A percentile compares a stretch with the other conserved stretches of the same genome.
Evolutionary conservation across 2,113 vertebrate genomes (phyloP).

Genomic region (Glaucomys volans): DNA sequence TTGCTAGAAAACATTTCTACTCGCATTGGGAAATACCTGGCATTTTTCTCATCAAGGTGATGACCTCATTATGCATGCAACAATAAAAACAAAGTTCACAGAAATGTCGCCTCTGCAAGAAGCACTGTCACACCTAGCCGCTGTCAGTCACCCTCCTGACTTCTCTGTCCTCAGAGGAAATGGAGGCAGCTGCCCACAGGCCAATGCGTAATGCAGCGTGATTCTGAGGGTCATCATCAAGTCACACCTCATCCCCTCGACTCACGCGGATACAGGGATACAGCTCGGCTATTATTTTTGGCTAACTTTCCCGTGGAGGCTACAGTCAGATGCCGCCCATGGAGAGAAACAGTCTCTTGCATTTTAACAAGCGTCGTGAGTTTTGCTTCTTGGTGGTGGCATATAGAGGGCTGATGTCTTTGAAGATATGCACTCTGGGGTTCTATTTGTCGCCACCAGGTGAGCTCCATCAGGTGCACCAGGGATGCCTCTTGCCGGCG

Average conservation of each 20-base stretch:
- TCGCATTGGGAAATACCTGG: background rate
- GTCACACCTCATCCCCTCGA: background rate
- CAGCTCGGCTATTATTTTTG: background rate
- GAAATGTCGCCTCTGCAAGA: background rate
- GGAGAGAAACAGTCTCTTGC: constrained; percentile 7
- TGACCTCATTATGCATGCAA: background rate
- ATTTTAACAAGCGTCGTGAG: background rate
- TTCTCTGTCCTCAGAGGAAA: background rate
- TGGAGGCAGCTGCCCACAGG: background rate
- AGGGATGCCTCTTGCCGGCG: background rate
- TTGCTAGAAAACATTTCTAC: background rate
- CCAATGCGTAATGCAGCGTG: background rate
- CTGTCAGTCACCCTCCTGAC: background rate
- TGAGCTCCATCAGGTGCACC: background rate
- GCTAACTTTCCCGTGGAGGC: constrained; percentile 15
- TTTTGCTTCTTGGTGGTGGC: background rate
- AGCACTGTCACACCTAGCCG: background rate
- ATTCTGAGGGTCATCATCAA: constrained; percentile 2
- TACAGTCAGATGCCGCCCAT: background rate
- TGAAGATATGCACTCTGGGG: background rate
- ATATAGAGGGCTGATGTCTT: background rate
- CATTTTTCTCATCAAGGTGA: background rate
- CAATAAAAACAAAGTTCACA: background rate
- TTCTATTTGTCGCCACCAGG: background rate
- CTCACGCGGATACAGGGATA: background rate